Conservation (phyloP, 1,140 invertebrate species). For the Cyclina sinensis region DNA sequence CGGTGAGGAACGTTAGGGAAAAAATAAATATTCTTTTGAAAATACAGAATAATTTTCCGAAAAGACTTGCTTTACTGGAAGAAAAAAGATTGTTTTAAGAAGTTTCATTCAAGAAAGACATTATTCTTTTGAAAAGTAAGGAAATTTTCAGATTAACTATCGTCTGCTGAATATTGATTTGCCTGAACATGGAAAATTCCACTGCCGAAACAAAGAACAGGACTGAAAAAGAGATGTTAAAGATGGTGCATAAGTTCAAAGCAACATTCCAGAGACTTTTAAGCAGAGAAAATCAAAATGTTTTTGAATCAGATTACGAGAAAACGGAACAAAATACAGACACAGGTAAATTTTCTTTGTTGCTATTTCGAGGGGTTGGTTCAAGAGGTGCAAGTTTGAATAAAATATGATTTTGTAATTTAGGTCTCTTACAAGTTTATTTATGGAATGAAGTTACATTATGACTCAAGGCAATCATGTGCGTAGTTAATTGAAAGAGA, state of each 20-base stretch:
- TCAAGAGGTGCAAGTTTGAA: neutral
- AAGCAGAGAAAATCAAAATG: constrained; percentile 30
- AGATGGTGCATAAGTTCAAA: constrained; percentile 60
- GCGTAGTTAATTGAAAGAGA: no score
- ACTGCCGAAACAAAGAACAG: constrained; percentile 15
- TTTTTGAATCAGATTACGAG: constrained; percentile 54
- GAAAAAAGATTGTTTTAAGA: neutral
- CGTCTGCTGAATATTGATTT: constrained; percentile 22
- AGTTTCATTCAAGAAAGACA: neutral
- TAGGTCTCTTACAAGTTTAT: no score
- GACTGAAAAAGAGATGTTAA: constrained; percentile 43
- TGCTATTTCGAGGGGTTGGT: neutral
- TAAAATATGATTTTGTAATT: neutral
- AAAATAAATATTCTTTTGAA: neutral
- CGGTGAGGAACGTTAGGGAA: neutral
- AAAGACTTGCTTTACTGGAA: neutral
- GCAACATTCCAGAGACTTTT: constrained; percentile 39
- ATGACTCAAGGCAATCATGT: no score
- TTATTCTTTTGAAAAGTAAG: neutral
- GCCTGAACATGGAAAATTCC: constrained; percentile 45
- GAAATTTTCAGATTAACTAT: neutral
- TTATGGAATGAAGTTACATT: no score
- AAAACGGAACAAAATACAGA: constrained; percentile 1
- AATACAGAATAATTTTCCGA: neutral
- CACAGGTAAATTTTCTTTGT: constrained; percentile 34